These are phyloP conservation scores for Lasioglossum baleicum DNA, from an alignment of 1,140 invertebrate species.

Conservation along the genomic window DNA sequence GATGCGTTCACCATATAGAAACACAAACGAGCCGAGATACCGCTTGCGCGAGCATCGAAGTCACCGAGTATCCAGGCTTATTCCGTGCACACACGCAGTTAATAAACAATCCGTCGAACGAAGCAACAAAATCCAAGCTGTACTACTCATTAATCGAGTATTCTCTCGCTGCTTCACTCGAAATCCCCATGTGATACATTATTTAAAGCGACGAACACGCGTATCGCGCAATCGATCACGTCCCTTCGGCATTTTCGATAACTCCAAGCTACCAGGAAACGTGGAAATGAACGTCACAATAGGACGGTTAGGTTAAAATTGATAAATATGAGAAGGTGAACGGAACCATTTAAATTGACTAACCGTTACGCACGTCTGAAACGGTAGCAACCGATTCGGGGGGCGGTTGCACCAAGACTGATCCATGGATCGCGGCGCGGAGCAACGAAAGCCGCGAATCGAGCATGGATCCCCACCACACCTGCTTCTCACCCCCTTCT, in stretches of 20 bases:
- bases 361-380: neutral
- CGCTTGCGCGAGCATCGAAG: conserved; percentile 20
- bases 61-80: neutral
- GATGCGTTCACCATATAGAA: neutral
- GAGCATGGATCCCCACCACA: conserved; percentile 51
- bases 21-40: neutral
- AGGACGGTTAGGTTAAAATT: neutral
- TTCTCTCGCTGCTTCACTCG: neutral
- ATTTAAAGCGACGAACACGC: neutral
- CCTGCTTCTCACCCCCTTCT: conserved; percentile 46
- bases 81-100: neutral
- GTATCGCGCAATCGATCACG: no score
- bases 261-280: neutral
- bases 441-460: conserved; percentile 55
- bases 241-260: neutral
- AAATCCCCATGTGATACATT: neutral
- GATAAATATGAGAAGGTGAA: no score
- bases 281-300: neutral
- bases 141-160: neutral
- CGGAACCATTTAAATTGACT: conserved; percentile 4
- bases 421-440: conserved; percentile 50
- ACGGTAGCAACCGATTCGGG: conserved; percentile 38
- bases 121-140: neutral
- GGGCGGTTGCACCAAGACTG: conserved; percentile 61
- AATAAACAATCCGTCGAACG: neutral